These are phyloP conservation scores for Zosterops pallidus DNA, from an alignment of 2,113 vertebrate species.

Conservation along the genomic window DNA sequence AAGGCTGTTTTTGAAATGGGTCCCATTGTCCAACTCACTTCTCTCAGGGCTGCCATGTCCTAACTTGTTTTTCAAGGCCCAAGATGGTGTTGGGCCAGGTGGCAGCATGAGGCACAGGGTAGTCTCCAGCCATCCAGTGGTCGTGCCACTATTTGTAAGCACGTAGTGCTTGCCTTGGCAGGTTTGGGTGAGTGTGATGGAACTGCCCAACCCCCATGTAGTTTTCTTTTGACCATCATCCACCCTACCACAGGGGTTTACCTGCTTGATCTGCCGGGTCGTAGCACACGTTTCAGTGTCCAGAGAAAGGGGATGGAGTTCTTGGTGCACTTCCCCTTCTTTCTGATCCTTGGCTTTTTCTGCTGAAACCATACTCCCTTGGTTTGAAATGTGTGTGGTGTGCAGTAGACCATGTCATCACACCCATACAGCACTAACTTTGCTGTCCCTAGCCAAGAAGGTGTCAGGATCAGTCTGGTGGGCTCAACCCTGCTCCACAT, in stretches of 20 bases:
- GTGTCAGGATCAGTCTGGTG: background rate
- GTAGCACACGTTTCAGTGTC: background rate
- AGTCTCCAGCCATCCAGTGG: background rate
- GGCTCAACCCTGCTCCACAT: background rate
- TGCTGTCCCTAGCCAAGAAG: background rate
- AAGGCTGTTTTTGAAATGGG: background rate
- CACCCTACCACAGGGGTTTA: background rate
- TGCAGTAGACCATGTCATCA: too few relatives aligned
- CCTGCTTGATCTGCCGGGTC: background rate
- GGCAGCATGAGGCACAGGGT: background rate
- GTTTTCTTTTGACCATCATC: background rate
- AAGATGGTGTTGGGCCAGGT: background rate
- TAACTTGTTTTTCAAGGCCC: background rate
- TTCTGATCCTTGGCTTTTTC: too few relatives aligned
- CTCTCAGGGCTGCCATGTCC: background rate
- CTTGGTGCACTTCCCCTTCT: background rate
- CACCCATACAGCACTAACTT: accelerated
- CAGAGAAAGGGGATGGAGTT: background rate
- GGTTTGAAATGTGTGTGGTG: too few relatives aligned
- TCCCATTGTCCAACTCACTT: background rate
- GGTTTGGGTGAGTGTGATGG: background rate
- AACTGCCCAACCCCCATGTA: accelerated
- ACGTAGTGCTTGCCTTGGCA: background rate
- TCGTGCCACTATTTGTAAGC: background rate
- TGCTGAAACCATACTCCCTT: too few relatives aligned